phyloP scores from a whole-genome alignment of 2,797 vertebrate genomes.

The Phalloptychus januarius region DNA sequence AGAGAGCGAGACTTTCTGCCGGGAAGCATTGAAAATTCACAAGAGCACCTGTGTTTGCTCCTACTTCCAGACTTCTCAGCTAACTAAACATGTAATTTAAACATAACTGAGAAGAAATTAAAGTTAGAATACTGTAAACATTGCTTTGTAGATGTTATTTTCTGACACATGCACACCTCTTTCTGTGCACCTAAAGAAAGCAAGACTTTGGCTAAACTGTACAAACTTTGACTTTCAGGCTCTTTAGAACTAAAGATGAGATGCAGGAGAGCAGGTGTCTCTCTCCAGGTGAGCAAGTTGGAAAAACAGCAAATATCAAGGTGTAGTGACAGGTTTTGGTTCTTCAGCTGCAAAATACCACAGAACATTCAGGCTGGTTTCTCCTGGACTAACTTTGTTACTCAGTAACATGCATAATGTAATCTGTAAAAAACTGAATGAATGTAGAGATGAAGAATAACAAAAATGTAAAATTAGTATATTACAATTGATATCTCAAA shows the following conservation, averaged over 20 bases:
- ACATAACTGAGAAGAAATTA: background rate
- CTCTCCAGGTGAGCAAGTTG: too few relatives aligned
- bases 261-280: background rate
- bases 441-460: background rate
- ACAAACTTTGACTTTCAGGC: background rate
- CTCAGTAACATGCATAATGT: background rate
- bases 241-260: background rate
- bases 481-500: background rate
- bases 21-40: conserved; percentile 23
- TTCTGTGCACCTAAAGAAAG: background rate
- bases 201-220: background rate
- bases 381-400: background rate
- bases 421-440: background rate
- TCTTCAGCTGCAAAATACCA: background rate
- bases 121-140: background rate
- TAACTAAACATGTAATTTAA: background rate
- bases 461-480: background rate
- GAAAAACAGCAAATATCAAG: background rate
- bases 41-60: background rate
- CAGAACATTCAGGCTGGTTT: background rate
- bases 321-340: background rate
- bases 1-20: background rate
- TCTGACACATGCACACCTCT: background rate
- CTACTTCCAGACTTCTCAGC: conserved; percentile 6
- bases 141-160: background rate